Conservation (phyloP, 2,888 invertebrate genomes). For the Pterostichus madidus region DNA sequence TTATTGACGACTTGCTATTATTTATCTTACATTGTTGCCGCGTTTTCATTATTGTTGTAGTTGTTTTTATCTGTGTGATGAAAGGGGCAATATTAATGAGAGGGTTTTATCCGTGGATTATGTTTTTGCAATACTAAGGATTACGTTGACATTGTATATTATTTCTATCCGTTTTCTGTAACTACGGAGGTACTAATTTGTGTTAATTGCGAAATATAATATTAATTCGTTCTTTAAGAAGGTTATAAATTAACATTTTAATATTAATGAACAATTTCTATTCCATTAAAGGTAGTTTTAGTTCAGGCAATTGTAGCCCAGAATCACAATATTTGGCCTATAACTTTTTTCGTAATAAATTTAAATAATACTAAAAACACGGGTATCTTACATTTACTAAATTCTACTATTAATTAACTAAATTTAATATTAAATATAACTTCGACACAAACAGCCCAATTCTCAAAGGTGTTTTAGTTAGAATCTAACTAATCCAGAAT, state of each 20-base stretch:
- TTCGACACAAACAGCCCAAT: too few relatives aligned
- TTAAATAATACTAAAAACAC: too few relatives aligned
- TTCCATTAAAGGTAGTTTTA: neutral
- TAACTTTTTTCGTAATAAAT: too few relatives aligned
- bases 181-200: neutral
- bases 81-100: slow-evolving; percentile 19
- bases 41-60: slow-evolving; percentile 5
- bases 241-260: slow-evolving; percentile 16
- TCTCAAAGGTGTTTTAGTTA: too few relatives aligned
- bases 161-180: slow-evolving; percentile 48
- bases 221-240: neutral
- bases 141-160: slow-evolving; percentile 43
- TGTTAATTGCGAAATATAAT: slow-evolving; percentile 20
- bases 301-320: slow-evolving; percentile 17
- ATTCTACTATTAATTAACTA: too few relatives aligned
- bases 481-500: too few relatives aligned
- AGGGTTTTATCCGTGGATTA: slow-evolving; percentile 42
- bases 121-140: slow-evolving; percentile 47
- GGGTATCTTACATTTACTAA: too few relatives aligned
- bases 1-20: too few relatives aligned
- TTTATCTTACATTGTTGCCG: slow-evolving; percentile 6
- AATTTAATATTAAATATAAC: too few relatives aligned
- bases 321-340: too few relatives aligned
- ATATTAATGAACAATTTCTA: slow-evolving; percentile 20
- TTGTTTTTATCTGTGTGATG: slow-evolving; percentile 7